Base-by-base conservation (phyloP, 2,797 vertebrate genomes). In the Podarcis lilfordi region DNA sequence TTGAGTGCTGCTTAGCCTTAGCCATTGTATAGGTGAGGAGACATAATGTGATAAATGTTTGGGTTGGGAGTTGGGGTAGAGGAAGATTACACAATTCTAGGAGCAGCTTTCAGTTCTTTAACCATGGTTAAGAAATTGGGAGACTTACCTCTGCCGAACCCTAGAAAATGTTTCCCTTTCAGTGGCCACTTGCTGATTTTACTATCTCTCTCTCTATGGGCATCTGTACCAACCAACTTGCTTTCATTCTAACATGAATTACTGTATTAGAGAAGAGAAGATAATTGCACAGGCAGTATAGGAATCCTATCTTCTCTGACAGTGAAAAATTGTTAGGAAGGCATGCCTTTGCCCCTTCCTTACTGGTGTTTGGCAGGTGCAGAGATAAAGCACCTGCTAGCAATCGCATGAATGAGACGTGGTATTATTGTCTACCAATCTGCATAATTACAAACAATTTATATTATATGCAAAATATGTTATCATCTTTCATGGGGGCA, bases 401-500 rank as follows among this genome's bases (percentile, higher is more conserved):
- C 71, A 72, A 72, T 11, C 27, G 61, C n/a, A 72, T 45, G 40
- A 89, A 45, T 80, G 37, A 35, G 25, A 37, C 35, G 27, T 66
- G 59, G 4, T 35, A 80, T 74, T 85, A 79, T 84, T 88, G 40
- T 25, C 19, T 82, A 59, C 6, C 10, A 55, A 59, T 88, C 40
- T 83, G 61, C 72, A 78, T 88, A 69, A 66, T 68, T 50, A 55
- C 61, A 77, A 68, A 78, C 71, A 83, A 40, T 88, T 77, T 80
- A 74, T 35, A 80, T 29, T 69, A 32, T 71, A 84, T 84, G 68
- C 25, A n/a, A 43, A 79, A 77, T 69, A 59, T 37, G 8, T 72
- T 80, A 72, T 72, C 87, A 27, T 64, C 8, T 59, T 78, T 83
- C 82, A 64, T 72, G 23, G 50, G 50, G 29, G 29, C 55, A 74